Conservation (phyloP, 2,888 invertebrate genomes). For the Brachyopa scutellaris region DNA sequence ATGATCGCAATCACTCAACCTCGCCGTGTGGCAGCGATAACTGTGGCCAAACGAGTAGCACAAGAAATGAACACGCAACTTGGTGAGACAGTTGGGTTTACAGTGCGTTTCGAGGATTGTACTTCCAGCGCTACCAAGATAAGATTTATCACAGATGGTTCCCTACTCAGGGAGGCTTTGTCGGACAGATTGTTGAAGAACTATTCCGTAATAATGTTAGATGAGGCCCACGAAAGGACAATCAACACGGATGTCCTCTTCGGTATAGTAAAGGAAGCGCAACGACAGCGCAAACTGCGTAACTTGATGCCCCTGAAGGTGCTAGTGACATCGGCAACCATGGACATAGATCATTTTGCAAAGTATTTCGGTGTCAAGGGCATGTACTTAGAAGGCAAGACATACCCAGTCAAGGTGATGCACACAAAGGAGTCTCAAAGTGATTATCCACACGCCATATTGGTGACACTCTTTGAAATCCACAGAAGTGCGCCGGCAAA, state of each 20-base stretch:
- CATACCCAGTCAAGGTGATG: conserved; percentile 90
- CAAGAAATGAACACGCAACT: conserved; percentile 90
- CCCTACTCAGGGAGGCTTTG: conserved; percentile 95
- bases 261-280: conserved; percentile 95
- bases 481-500: conserved; percentile 91
- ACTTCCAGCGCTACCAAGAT: conserved; percentile 91
- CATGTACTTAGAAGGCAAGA: conserved; percentile 94
- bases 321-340: conserved; percentile 96
- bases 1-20: conserved; percentile 95
- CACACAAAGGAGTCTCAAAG: conserved; percentile 88
- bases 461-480: conserved; percentile 94
- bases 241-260: conserved; percentile 96
- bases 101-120: conserved; percentile 95
- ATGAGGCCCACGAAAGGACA: conserved; percentile 98
- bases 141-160: conserved; percentile 97
- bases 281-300: conserved; percentile 85
- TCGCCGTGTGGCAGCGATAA: conserved; percentile 95
- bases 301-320: conserved; percentile 87
- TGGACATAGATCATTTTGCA: conserved; percentile 97
- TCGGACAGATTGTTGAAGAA: conserved; percentile 87
- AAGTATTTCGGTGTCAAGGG: conserved; percentile 94
- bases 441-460: conserved; percentile 92
- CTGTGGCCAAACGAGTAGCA: conserved; percentile 94
- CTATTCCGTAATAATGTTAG: conserved; percentile 93
- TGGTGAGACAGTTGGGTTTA: conserved; percentile 89